Evolutionary conservation across 2,113 vertebrate genomes (phyloP).

Genomic region (Cervus canadensis): DNA sequence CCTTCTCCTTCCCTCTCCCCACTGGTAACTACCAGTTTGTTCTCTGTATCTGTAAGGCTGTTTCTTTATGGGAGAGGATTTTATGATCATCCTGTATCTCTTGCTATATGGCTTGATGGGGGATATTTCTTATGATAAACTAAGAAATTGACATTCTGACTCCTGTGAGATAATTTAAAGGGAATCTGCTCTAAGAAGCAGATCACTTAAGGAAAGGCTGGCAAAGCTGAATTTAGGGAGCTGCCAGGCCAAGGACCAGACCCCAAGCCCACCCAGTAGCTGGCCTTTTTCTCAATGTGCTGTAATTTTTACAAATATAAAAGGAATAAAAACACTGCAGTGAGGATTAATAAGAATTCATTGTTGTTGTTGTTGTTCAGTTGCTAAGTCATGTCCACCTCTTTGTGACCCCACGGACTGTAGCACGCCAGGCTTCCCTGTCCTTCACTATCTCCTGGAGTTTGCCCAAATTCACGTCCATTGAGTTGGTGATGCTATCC

Average conservation of each 20-base stretch:
- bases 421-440: rapidly evolving
- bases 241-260: not conserved
- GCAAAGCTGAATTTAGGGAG: not conserved
- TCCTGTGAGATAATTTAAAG: not conserved
- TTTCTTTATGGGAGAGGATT: not conserved
- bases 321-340: not conserved
- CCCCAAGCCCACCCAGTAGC: too few species aligned
- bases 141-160: not conserved
- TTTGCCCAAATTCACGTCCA: not conserved
- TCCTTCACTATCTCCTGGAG: not conserved
- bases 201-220: not conserved
- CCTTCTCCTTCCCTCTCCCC: not conserved
- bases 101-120: not conserved
- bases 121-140: not conserved
- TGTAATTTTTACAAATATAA: not conserved
- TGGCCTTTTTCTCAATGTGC: not conserved
- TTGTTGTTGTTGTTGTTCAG: not conserved
- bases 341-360: not conserved
- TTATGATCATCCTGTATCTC: not conserved
- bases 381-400: not conserved
- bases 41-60: not conserved
- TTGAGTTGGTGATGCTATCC: not conserved
- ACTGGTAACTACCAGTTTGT: not conserved
- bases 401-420: rapidly evolving
- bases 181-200: not conserved